phyloP scores from a whole-genome alignment of 2,113 vertebrate species.

The Macquaria ambigua region DNA sequence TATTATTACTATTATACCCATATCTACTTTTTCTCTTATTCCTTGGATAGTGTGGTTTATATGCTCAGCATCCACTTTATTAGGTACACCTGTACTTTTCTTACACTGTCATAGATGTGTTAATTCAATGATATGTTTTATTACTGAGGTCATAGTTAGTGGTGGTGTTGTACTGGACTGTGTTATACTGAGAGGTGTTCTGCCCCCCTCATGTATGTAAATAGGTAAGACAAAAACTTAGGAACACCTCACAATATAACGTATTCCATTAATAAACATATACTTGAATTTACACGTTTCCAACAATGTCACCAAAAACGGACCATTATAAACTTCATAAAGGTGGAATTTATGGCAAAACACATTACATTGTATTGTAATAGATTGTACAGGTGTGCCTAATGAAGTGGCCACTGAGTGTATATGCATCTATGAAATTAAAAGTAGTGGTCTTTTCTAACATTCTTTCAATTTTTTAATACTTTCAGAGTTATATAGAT shows the following conservation, averaged over 20 bases:
- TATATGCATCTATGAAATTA: not conserved
- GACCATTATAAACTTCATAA: not conserved
- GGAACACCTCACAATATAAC: not conserved
- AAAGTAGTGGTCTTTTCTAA: not conserved
- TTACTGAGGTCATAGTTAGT: not conserved
- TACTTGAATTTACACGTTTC: not conserved
- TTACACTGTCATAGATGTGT: no score
- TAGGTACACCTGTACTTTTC: no score
- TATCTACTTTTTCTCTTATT: not conserved
- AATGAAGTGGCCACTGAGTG: no score
- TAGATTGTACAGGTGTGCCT: not conserved
- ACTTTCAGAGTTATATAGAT: no score
- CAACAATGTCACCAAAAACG: not conserved
- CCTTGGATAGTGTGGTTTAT: no score
- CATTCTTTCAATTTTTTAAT: no score
- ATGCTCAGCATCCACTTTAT: no score
- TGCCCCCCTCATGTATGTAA: not conserved
- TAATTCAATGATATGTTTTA: not conserved
- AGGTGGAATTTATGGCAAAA: not conserved
- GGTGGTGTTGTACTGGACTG: not conserved
- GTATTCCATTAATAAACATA: not conserved
- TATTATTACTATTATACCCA: no score
- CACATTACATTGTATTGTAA: no score
- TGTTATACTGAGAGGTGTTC: not conserved
- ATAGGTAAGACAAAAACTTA: no score